phyloP scores from a whole-genome alignment of 2,888 invertebrate genomes.

The Papilio protenor region DNA sequence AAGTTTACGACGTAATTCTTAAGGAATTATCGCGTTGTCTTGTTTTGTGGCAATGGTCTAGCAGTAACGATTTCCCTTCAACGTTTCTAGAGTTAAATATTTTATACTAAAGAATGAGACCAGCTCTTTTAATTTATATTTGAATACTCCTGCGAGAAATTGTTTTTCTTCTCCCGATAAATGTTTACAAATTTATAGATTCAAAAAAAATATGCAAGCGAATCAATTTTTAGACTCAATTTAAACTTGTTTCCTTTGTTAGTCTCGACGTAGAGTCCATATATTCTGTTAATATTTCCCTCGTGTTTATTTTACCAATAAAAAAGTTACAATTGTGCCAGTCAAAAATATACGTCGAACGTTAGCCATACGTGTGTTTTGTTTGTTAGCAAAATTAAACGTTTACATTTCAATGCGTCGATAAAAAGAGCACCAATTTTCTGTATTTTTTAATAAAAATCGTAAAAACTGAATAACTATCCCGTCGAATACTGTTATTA shows the following conservation, averaged over 20 bases:
- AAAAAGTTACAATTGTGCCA: constrained; percentile 30
- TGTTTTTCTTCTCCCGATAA: not conserved
- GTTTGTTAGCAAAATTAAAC: constrained; percentile 36
- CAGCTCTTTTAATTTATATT: not conserved
- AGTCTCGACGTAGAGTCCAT: not conserved
- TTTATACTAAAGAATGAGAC: not conserved
- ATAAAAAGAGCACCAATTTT: constrained; percentile 32
- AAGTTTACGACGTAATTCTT: constrained; percentile 27
- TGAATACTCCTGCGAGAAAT: not conserved
- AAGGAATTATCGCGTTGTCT: constrained; percentile 36
- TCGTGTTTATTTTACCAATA: constrained; percentile 24
- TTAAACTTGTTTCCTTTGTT: constrained; percentile 5
- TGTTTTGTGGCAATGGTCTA: constrained; percentile 7
- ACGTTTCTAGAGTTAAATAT: not conserved
- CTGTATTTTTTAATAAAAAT: not conserved
- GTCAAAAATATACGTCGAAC: constrained; percentile 25
- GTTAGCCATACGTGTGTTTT: constrained; percentile 23
- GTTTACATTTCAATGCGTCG: constrained; percentile 34
- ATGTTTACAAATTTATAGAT: not conserved
- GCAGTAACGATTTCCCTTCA: constrained; percentile 37
- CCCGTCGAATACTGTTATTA: constrained; percentile 17
- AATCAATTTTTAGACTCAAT: not conserved
- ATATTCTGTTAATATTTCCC: constrained; percentile 12
- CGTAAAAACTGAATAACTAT: constrained; percentile 31
- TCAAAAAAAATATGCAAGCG: not conserved